Conservation (phyloP, 37 sponge, comb jelly and placozoan species). For the Theonella swinhoei region DNA sequence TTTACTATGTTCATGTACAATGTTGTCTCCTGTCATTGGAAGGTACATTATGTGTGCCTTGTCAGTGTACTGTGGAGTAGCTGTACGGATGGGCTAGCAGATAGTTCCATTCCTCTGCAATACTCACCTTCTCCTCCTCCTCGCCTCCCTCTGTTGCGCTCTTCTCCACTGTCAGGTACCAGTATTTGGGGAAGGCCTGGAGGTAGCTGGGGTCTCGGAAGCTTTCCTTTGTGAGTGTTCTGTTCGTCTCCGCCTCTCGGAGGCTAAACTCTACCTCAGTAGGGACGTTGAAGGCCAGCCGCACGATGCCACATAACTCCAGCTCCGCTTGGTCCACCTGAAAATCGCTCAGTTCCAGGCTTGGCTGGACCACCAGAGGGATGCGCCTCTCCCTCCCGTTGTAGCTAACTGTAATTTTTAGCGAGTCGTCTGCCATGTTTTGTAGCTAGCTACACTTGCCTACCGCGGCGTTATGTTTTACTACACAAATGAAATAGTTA, state of each 20-base stretch:
- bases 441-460: not conserved
- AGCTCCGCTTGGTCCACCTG: slow-evolving; percentile 40
- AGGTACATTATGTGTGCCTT: too few relatives aligned
- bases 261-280: slow-evolving; percentile 15
- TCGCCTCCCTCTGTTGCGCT: not conserved
- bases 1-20: too few relatives aligned
- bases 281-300: slow-evolving; percentile 18
- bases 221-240: slow-evolving; percentile 48
- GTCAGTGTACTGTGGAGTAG: too few relatives aligned
- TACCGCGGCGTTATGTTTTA: not conserved
- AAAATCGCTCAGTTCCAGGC: slow-evolving; percentile 49
- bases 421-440: slow-evolving; percentile 2
- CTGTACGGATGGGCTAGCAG: too few relatives aligned
- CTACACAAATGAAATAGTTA: too few relatives aligned
- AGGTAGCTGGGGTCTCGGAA: slow-evolving; percentile 54
- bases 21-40: too few relatives aligned
- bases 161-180: slow-evolving; percentile 57
- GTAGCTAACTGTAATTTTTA: slow-evolving; percentile 59
- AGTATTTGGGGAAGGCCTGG: slow-evolving; percentile 47
- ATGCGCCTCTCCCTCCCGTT: slow-evolving; percentile 24
- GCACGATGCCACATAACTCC: slow-evolving; percentile 5
- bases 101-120: too few relatives aligned
- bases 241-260: slow-evolving; percentile 41
- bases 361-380: slow-evolving; percentile 33
- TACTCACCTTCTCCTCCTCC: not conserved